Evolutionary conservation across 2,888 invertebrate genomes (phyloP).

Genomic region (Ophioninae sp.): DNA sequence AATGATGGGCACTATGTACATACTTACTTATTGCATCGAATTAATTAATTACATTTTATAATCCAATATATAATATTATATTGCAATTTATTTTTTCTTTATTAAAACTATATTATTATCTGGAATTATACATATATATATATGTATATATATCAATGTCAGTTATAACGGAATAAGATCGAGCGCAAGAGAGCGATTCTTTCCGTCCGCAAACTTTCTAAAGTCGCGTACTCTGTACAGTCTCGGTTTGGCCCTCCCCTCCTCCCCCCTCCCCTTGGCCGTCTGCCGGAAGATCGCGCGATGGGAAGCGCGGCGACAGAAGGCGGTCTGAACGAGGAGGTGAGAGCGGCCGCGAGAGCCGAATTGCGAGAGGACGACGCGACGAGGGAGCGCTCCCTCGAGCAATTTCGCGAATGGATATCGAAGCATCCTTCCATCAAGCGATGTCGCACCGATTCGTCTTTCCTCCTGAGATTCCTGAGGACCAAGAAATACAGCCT

Average conservation of each 20-base stretch:
- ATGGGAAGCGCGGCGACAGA: conserved; percentile 71
- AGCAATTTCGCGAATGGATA: conserved; percentile 92
- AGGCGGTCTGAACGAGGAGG: conserved; percentile 70
- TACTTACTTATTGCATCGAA: too few relatives aligned
- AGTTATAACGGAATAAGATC: neutral
- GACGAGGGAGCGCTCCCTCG: conserved; percentile 87
- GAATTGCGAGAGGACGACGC: conserved; percentile 92
- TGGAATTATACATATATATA: too few relatives aligned
- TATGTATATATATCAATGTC: neutral
- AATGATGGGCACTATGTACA: too few relatives aligned
- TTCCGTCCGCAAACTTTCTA: neutral
- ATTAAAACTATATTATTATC: too few relatives aligned
- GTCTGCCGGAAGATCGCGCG: conserved; percentile 52
- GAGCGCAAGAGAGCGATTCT: neutral
- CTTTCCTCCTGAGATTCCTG: conserved; percentile 92
- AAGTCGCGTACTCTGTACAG: neutral
- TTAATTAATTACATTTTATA: too few relatives aligned
- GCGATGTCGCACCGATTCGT: conserved; percentile 90
- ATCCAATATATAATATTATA: too few relatives aligned
- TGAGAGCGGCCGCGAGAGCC: conserved; percentile 70
- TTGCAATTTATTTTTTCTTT: too few relatives aligned
- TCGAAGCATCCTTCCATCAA: conserved; percentile 91
- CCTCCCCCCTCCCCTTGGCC: neutral
- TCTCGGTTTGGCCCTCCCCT: neutral
- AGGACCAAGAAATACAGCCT: conserved; percentile 94